phyloP scores from a whole-genome alignment of 2,113 vertebrate genomes.

The Oostethus manadensis region DNA sequence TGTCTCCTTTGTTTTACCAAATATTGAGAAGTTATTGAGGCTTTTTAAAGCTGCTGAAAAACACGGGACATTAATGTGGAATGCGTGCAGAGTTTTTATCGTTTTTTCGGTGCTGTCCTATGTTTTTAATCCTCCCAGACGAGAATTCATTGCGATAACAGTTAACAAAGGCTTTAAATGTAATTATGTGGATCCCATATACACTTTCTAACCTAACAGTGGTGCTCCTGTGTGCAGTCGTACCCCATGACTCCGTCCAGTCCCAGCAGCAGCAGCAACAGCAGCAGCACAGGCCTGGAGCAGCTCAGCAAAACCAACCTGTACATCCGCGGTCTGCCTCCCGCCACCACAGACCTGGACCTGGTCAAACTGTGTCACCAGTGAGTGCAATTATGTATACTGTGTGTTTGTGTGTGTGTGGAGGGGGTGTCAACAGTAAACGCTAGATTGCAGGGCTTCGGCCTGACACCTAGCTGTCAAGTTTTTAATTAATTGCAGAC shows the following conservation, averaged over 20 bases:
- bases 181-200: constrained; percentile 32
- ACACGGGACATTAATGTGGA: neutral
- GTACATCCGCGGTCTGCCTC: constrained; percentile 95
- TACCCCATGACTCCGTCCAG: constrained; percentile 99
- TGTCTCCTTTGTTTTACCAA: constrained; percentile 2
- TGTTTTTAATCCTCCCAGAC: constrained; percentile 3
- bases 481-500: no score
- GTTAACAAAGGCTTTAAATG: constrained; percentile 40
- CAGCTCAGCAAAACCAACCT: constrained; percentile 99
- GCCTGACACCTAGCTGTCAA: no score
- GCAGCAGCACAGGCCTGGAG: constrained; percentile 92
- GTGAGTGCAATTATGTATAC: constrained; percentile 74
- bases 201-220: constrained; percentile 66
- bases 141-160: constrained; percentile 39
- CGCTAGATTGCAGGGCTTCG: no score
- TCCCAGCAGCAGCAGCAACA: constrained; percentile 95
- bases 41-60: neutral
- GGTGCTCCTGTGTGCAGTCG: constrained; percentile 81
- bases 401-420: neutral
- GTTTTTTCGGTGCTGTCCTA: neutral
- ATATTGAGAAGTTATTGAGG: neutral
- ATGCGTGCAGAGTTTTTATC: neutral
- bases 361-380: constrained; percentile 98
- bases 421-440: neutral
- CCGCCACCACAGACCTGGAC: constrained; percentile 95